Conservation (phyloP, 1,140 invertebrate genomes). For the Thaumatotibia leucotreta region DNA sequence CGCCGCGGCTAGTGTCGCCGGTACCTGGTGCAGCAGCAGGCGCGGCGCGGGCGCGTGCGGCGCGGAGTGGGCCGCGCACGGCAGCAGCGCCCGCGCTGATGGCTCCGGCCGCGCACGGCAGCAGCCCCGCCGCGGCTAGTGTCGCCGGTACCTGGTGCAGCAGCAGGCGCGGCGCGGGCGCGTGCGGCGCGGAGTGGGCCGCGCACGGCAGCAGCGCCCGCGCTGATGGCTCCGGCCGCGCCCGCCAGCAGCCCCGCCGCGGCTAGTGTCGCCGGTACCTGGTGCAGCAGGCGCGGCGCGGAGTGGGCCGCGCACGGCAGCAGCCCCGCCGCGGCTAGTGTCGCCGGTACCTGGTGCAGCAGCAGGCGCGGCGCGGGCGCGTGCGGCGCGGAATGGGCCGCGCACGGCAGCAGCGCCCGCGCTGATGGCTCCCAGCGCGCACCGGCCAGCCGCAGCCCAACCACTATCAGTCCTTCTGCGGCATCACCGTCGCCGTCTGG, state of each 20-base stretch:
- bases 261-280: too few species aligned
- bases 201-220: conserved; percentile 13
- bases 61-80: too few species aligned
- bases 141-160: too few species aligned
- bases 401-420: conserved; percentile 20
- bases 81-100: too few species aligned
- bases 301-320: background rate
- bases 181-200: background rate
- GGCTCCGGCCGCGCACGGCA: too few species aligned
- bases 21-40: too few species aligned
- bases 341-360: conserved; percentile 27
- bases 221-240: conserved; percentile 23
- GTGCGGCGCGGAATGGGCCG: conserved; percentile 24
- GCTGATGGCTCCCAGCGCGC: conserved; percentile 25
- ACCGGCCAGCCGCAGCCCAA: conserved; percentile 38
- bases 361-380: conserved; percentile 41
- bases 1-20: too few species aligned
- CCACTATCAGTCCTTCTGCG: conserved; percentile 20
- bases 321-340: too few species aligned
- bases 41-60: too few species aligned
- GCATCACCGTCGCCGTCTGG: background rate
- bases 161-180: background rate
- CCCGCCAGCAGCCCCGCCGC: too few species aligned
- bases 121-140: too few species aligned
- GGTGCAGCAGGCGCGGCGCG: background rate